Percentiles rank a stretch among this genome's conserved stretches.
Conservation (phyloP, 2,797 vertebrate genomes). For the Eulemur rubriventer region DNA sequence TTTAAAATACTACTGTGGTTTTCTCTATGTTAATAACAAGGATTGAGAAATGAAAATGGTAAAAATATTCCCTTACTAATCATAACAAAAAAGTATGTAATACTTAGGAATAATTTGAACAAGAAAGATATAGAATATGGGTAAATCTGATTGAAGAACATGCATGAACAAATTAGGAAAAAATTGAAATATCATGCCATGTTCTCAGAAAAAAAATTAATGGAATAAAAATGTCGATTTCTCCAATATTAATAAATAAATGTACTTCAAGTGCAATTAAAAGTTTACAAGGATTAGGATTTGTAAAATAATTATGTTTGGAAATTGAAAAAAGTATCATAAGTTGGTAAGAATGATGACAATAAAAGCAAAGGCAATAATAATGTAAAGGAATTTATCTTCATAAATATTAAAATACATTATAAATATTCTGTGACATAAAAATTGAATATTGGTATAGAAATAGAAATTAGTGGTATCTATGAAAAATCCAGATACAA, state of each 20-base stretch:
- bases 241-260: not conserved
- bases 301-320: not conserved
- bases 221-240: not conserved
- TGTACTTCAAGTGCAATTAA: not conserved
- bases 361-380: not conserved
- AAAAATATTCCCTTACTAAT: conserved; percentile 7
- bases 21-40: not conserved
- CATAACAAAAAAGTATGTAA: not conserved
- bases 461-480: not conserved
- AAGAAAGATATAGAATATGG: not conserved
- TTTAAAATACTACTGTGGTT: not conserved
- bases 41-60: not conserved
- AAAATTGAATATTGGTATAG: not conserved
- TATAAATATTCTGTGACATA: not conserved
- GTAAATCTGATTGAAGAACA: not conserved
- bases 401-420: not conserved
- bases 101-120: not conserved
- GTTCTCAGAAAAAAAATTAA: not conserved
- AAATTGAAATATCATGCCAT: not conserved
- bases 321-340: not conserved
- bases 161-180: not conserved
- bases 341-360: not conserved
- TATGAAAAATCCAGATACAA: not conserved
- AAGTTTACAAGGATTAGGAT: not conserved
- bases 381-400: not conserved